These are phyloP conservation scores for Tetrax tetrax DNA, from an alignment of 2,113 vertebrate species.

Conservation along the genomic window DNA sequence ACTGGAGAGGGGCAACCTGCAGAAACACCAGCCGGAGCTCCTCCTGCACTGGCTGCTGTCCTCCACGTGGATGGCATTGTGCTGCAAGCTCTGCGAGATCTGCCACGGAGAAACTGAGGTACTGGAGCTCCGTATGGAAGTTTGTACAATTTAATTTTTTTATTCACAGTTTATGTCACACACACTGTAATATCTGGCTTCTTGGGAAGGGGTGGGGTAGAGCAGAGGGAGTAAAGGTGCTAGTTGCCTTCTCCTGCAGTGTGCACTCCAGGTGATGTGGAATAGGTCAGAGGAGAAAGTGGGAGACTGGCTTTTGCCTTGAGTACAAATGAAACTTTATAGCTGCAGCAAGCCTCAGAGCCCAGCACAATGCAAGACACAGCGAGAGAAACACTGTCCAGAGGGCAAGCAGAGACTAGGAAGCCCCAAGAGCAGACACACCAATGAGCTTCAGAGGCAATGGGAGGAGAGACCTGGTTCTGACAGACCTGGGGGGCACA, in stretches of 20 bases:
- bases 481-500: neutral
- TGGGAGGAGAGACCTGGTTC: neutral
- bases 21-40: neutral
- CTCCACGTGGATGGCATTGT: accelerated
- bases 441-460: neutral
- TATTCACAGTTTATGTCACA: neutral
- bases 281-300: neutral
- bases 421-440: neutral
- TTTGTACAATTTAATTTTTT: neutral
- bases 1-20: neutral
- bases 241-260: neutral
- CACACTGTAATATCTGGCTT: accelerated
- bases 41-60: accelerated
- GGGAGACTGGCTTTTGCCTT: accelerated
- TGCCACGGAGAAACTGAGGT: neutral
- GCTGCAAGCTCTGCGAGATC: neutral
- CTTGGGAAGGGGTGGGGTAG: neutral
- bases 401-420: neutral
- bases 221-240: neutral
- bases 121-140: neutral
- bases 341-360: neutral
- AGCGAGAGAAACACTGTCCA: neutral
- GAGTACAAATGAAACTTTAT: neutral
- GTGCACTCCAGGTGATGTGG: accelerated
- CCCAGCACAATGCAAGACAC: neutral